phyloP scores from a whole-genome alignment of 2,888 invertebrate species.

The Volucella inflata region DNA sequence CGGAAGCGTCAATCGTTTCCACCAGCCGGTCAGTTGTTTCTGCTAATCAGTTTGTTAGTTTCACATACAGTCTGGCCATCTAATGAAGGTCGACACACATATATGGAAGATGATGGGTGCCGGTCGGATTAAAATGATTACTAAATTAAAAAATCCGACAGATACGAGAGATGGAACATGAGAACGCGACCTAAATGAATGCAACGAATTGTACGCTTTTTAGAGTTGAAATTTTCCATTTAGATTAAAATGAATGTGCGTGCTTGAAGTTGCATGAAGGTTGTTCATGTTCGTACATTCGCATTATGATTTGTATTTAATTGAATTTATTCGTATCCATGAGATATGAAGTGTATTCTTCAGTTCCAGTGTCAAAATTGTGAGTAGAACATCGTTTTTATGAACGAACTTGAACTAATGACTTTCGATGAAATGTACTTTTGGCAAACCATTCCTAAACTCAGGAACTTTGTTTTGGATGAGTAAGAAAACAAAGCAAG shows the following conservation, averaged over 20 bases:
- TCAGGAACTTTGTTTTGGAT: background rate
- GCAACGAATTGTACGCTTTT: slow-evolving; percentile 3
- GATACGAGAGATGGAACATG: slow-evolving; percentile 8
- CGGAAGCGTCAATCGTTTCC: slow-evolving; percentile 43
- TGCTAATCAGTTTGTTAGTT: slow-evolving; percentile 30
- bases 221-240: slow-evolving; percentile 10
- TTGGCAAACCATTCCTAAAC: background rate
- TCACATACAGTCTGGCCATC: background rate
- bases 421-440: no score
- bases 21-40: slow-evolving; percentile 27
- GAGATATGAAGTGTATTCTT: no score
- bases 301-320: no score
- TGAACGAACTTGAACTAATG: no score
- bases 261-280: slow-evolving; percentile 52
- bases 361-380: no score
- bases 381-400: no score
- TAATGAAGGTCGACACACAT: slow-evolving; percentile 48
- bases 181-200: slow-evolving; percentile 40
- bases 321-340: no score
- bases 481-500: background rate
- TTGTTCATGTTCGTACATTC: background rate
- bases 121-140: slow-evolving; percentile 52
- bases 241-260: slow-evolving; percentile 23
- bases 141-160: slow-evolving; percentile 28
- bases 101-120: slow-evolving; percentile 41